Evolutionary conservation across 2,888 invertebrate genomes (phyloP).

Genomic region (Trileptium ribeirensis): DNA sequence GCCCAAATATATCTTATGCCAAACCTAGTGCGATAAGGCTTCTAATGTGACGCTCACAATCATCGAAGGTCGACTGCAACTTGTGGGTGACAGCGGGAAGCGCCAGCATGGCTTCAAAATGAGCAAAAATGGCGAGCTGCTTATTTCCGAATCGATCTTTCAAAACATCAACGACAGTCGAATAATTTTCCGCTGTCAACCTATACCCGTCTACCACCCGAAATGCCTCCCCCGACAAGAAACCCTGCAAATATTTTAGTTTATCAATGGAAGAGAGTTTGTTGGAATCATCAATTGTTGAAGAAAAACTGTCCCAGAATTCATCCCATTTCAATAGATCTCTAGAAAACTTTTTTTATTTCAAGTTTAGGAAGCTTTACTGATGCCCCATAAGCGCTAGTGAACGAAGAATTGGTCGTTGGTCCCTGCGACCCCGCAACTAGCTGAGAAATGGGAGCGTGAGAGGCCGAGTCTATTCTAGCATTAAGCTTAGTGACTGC

Average conservation of each 20-base stretch:
- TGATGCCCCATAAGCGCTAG: neutral
- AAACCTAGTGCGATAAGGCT: neutral
- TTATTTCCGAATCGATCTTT: neutral
- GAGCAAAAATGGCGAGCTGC: neutral
- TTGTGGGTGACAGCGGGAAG: neutral
- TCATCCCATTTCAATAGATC: neutral
- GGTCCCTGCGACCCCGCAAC: neutral
- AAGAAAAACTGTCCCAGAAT: neutral
- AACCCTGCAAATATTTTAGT: neutral
- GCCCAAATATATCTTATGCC: neutral
- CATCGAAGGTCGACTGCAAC: neutral
- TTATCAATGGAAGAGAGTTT: neutral
- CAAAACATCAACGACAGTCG: neutral
- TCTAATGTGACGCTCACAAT: neutral
- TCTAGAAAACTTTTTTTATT: neutral
- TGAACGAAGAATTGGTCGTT: neutral
- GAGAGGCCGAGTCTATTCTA: neutral
- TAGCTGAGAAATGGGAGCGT: neutral
- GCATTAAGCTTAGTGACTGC: neutral
- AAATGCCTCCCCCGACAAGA: neutral
- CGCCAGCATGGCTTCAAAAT: neutral
- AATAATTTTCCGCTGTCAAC: neutral
- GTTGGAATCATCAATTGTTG: neutral
- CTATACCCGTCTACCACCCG: neutral
- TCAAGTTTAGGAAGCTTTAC: neutral